phyloP scores from a whole-genome alignment of 64 coral and sea anemone genomes.

The Stichodactyla helianthus region DNA sequence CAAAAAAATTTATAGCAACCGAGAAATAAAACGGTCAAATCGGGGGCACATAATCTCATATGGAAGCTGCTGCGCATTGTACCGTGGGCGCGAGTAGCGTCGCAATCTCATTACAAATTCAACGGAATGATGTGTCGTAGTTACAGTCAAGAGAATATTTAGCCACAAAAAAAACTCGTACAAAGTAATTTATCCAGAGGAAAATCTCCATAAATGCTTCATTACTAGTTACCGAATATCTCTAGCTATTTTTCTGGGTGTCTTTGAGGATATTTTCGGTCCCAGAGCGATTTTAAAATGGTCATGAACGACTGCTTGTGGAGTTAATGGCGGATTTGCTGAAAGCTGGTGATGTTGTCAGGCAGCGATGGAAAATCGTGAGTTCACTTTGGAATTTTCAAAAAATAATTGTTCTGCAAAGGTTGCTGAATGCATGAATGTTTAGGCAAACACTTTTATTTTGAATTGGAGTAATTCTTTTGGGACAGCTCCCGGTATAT shows the following conservation, averaged over 20 bases:
- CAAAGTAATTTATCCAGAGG: not conserved
- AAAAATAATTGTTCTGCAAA: not conserved
- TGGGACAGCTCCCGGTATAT: not conserved
- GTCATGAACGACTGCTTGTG: conserved; percentile 41
- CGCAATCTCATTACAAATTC: conserved; percentile 18
- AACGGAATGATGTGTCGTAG: conserved; percentile 23
- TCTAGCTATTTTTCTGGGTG: not conserved
- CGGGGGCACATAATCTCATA: not conserved
- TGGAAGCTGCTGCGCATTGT: not conserved
- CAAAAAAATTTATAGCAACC: not conserved
- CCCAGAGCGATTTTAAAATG: conserved; percentile 33
- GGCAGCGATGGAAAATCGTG: conserved; percentile 99
- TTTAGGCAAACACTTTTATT: not conserved
- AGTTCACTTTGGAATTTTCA: conserved; percentile 33
- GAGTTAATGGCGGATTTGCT: conserved; percentile 74
- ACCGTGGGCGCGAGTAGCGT: not conserved
- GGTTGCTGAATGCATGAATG: not conserved
- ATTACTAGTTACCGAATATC: not conserved
- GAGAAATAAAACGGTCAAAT: not conserved
- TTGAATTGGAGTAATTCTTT: not conserved
- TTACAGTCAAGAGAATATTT: not conserved
- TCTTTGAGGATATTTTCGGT: not conserved
- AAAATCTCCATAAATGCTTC: not conserved
- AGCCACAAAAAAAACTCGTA: not conserved
- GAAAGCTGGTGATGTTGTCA: conserved; percentile 82